Conservation (phyloP, 2,797 vertebrate genomes). For the Poecilia gillii region DNA sequence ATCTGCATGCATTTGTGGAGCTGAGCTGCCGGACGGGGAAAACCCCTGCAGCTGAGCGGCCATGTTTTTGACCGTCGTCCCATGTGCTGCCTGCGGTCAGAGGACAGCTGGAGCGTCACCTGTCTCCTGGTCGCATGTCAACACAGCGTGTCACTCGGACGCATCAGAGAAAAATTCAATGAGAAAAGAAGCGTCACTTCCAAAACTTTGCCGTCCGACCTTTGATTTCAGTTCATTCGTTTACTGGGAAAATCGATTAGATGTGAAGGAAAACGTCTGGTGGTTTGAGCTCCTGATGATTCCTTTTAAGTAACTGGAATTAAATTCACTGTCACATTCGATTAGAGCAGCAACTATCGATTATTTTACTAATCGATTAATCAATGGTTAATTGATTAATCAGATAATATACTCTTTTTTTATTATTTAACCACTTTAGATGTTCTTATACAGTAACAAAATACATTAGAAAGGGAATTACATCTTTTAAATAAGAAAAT, state of each 20-base stretch:
- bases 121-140: conserved; percentile 67
- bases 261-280: neutral
- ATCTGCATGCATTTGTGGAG: too few relatives aligned
- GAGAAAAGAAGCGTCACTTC: neutral
- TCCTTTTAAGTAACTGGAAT: neutral
- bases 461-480: too few relatives aligned
- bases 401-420: too few relatives aligned
- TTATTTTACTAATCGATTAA: too few relatives aligned
- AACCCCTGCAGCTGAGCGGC: conserved; percentile 36
- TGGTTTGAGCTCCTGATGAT: neutral
- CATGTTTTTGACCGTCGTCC: conserved; percentile 50
- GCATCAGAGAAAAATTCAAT: neutral
- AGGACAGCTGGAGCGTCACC: conserved; percentile 77
- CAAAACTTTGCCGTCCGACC: neutral
- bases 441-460: too few relatives aligned
- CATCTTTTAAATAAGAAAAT: too few relatives aligned
- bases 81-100: conserved; percentile 65
- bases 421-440: too few relatives aligned
- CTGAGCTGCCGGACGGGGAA: conserved; percentile 14
- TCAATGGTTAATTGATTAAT: too few relatives aligned
- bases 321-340: neutral
- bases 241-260: too few relatives aligned
- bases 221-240: neutral
- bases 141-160: conserved; percentile 33
- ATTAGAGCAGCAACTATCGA: too few relatives aligned